These are phyloP conservation scores for Salpingus planirostris DNA, from an alignment of 2,888 invertebrate genomes.

Conservation along the genomic window DNA sequence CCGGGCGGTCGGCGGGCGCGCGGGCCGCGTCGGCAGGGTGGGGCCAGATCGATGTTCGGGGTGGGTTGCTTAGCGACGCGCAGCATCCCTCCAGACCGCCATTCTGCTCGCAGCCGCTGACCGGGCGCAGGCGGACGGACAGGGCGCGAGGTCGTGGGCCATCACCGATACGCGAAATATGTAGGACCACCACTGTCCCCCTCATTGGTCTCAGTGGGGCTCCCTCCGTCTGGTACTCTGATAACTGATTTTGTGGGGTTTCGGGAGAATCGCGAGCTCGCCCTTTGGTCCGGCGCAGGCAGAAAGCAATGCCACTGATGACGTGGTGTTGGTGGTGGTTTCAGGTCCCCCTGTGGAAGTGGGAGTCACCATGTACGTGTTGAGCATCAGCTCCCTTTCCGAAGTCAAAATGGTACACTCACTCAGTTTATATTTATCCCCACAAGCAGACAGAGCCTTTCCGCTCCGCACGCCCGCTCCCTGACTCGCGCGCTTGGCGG, in stretches of 20 bases:
- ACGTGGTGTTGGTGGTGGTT: slow-evolving; percentile 47
- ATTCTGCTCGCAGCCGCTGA: slow-evolving; percentile 37
- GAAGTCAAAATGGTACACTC: slow-evolving; percentile 90
- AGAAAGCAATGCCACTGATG: slow-evolving; percentile 25
- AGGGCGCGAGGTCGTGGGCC: not conserved
- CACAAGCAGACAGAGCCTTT: slow-evolving; percentile 15
- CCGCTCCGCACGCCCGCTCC: slow-evolving; percentile 34
- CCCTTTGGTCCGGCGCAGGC: too few species aligned
- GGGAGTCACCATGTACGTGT: slow-evolving; percentile 96
- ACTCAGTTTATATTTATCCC: slow-evolving; percentile 7
- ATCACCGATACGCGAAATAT: not conserved
- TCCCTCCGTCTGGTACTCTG: too few species aligned
- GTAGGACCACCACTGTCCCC: too few species aligned
- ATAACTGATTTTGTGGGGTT: too few species aligned
- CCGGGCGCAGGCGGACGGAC: slow-evolving; percentile 26
- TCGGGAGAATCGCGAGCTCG: too few species aligned
- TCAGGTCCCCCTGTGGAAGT: slow-evolving; percentile 96
- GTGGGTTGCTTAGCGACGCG: slow-evolving; percentile 37
- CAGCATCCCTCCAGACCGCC: slow-evolving; percentile 40
- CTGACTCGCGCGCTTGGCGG: slow-evolving; percentile 39
- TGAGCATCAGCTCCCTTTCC: slow-evolving; percentile 96
- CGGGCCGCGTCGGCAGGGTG: slow-evolving; percentile 39
- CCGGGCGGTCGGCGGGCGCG: slow-evolving; percentile 18
- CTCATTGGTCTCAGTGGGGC: too few species aligned
- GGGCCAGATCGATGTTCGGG: slow-evolving; percentile 41